Conservation (phyloP, 2,888 invertebrate species). For the Cinara cedri region DNA sequence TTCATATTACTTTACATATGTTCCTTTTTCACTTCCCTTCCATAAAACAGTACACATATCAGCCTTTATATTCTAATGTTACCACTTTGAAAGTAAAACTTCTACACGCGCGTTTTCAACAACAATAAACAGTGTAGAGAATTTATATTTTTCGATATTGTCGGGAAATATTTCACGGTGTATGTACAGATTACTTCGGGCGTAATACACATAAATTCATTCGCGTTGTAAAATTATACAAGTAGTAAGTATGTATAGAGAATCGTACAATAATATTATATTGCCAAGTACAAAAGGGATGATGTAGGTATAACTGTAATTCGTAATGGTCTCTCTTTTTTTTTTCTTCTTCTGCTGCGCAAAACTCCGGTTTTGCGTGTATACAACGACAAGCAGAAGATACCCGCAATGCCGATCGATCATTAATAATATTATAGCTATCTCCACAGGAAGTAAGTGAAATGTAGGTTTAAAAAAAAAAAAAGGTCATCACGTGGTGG, state of each 20-base stretch:
- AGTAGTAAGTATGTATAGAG: not conserved
- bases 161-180: no score
- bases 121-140: no score
- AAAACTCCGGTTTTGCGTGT: constrained; percentile 17
- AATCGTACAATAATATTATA: not conserved
- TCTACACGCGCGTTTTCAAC: no score
- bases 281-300: constrained; percentile 33
- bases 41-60: no score
- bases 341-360: not conserved
- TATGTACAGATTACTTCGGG: no score
- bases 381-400: not conserved
- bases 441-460: constrained; percentile 54
- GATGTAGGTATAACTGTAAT: constrained; percentile 56
- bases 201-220: no score
- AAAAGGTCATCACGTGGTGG: constrained; percentile 40
- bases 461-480: constrained; percentile 31
- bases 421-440: constrained; percentile 23
- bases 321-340: constrained; percentile 28
- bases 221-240: not conserved
- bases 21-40: no score
- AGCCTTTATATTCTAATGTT: no score
- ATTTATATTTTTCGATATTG: no score
- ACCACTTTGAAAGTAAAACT: no score
- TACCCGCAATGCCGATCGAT: constrained; percentile 7
- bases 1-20: no score